A percentile compares a stretch with the other conserved stretches of the same genome.
These are phyloP conservation scores for Nematopogon swammerdamellus DNA, from an alignment of 2,888 invertebrate genomes.

Conservation along the genomic window DNA sequence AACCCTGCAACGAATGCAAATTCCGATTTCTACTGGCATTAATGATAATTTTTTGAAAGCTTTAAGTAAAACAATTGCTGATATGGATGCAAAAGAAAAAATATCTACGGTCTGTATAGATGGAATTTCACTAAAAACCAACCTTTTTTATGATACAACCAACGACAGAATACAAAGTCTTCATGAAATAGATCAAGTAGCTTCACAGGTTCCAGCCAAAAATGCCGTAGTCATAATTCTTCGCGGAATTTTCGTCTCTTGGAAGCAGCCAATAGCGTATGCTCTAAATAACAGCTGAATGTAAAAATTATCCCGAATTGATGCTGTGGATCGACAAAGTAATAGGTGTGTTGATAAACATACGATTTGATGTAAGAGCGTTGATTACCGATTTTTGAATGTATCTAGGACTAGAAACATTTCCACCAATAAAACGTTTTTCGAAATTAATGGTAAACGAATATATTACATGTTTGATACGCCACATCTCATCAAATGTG, in stretches of 20 bases:
- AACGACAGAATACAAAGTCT: constrained; percentile 1
- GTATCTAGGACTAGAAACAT: background rate
- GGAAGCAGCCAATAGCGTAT: constrained; percentile 4
- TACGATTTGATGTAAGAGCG: constrained; percentile 2
- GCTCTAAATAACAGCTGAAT: background rate
- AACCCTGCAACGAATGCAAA: constrained; percentile 3
- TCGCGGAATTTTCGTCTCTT: background rate
- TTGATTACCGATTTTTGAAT: constrained; percentile 1
- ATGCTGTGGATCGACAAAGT: constrained; percentile 3
- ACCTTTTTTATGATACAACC: constrained; percentile 1
- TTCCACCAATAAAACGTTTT: constrained; percentile 1
- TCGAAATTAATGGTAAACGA: constrained; percentile 1
- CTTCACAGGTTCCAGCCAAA: background rate
- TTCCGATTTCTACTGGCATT: constrained; percentile 3
- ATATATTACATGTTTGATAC: constrained; percentile 4
- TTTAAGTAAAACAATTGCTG: background rate
- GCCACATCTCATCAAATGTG: constrained; percentile 1
- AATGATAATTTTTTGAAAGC: constrained; percentile 3
- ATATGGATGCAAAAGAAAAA: constrained; percentile 3
- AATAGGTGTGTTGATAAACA: constrained; percentile 1
- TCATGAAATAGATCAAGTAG: constrained; percentile 1
- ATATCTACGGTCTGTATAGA: constrained; percentile 2
- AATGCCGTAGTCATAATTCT: background rate
- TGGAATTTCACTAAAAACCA: constrained; percentile 2
- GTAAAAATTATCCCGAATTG: background rate